Conservation (phyloP, 2,113 vertebrate species). For the Erythrocercus mccallii region DNA sequence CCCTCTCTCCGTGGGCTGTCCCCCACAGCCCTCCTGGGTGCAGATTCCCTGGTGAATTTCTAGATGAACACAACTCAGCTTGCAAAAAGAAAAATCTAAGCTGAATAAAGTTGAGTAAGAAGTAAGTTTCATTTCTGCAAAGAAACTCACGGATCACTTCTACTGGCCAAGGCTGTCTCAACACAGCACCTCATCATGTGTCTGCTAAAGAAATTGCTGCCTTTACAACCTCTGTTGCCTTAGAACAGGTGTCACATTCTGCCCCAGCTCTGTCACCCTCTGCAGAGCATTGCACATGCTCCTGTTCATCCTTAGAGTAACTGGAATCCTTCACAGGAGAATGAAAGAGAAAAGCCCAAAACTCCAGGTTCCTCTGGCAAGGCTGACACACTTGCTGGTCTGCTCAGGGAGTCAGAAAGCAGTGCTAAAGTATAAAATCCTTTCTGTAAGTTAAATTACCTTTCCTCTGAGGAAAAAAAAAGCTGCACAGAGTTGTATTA, state of each 20-base stretch:
- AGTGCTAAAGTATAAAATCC: neutral
- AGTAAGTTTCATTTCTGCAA: neutral
- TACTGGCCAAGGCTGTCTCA: neutral
- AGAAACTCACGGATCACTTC: neutral
- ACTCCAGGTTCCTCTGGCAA: neutral
- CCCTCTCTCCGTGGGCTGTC: neutral
- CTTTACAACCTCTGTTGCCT: neutral
- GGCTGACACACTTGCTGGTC: neutral
- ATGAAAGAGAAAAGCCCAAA: neutral
- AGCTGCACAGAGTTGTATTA: neutral
- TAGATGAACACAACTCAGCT: neutral
- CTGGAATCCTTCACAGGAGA: neutral
- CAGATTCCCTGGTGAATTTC: neutral
- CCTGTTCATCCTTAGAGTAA: neutral
- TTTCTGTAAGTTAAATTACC: neutral
- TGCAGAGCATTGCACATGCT: neutral
- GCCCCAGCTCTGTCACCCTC: neutral
- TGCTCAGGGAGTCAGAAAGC: neutral
- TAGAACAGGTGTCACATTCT: neutral
- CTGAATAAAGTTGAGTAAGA: neutral
- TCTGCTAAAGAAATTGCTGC: neutral
- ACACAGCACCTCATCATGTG: neutral
- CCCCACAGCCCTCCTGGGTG: neutral
- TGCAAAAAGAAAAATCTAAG: neutral
- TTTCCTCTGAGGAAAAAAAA: neutral